Percentiles rank a stretch among this genome's conserved stretches.
phyloP scores from a whole-genome alignment of 53 echinoderm and acorn worm species.

The Astropecten irregularis region DNA sequence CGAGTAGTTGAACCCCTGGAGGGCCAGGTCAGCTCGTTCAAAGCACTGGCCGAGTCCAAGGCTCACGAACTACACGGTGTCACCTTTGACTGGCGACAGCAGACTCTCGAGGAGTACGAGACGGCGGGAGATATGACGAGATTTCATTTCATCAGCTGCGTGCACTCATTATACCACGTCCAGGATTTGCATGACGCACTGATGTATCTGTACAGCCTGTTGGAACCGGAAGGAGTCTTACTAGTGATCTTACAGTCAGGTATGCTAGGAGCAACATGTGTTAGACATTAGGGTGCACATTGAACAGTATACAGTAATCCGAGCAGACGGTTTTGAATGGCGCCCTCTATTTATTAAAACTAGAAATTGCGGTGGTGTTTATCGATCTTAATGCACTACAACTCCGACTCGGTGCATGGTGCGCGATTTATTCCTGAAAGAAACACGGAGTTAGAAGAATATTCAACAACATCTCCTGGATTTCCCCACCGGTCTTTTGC shows the following conservation, averaged over 20 bases:
- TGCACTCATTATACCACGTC: slow-evolving; percentile 63
- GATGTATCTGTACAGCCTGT: slow-evolving; percentile 23
- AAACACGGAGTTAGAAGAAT: too few species aligned
- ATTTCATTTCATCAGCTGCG: slow-evolving; percentile 72
- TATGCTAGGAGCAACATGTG: too few species aligned
- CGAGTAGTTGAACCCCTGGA: slow-evolving; percentile 69
- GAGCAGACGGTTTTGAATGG: too few species aligned
- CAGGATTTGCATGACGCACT: slow-evolving; percentile 49
- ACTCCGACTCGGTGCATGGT: too few species aligned
- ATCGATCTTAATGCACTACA: too few species aligned
- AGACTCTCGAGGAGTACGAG: slow-evolving; percentile 56
- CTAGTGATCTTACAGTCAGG: slow-evolving; percentile 50
- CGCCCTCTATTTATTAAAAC: too few species aligned
- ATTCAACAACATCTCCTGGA: too few species aligned
- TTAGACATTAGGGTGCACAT: too few species aligned
- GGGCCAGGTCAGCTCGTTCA: slow-evolving; percentile 46
- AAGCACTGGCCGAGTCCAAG: slow-evolving; percentile 14
- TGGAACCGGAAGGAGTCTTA: slow-evolving; percentile 58
- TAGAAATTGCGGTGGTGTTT: too few species aligned
- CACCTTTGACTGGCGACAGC: slow-evolving; percentile 52
- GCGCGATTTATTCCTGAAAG: too few species aligned
- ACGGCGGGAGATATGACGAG: slow-evolving; percentile 21
- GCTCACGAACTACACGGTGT: slow-evolving; percentile 9
- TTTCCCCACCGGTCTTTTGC: too few species aligned
- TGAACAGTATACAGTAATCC: too few species aligned